Percentiles rank a stretch among this genome's conserved stretches.
phyloP scores from a whole-genome alignment of 2,888 invertebrate genomes.

The Lycocerus yunnanus region DNA sequence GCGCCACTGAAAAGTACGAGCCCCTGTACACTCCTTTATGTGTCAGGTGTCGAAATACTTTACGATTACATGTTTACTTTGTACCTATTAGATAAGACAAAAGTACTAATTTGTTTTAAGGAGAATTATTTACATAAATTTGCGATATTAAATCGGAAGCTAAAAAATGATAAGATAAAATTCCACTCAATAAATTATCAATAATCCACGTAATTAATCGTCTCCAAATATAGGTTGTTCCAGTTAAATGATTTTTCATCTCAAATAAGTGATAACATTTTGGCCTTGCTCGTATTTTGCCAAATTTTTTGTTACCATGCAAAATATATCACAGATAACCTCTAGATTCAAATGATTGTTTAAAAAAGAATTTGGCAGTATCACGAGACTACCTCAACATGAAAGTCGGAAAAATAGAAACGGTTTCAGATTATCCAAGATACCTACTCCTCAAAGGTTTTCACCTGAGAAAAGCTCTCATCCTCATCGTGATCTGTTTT shows the following conservation, averaged over 20 bases:
- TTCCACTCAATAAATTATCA: not conserved
- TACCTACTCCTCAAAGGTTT: too few relatives aligned
- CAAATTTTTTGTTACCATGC: not conserved
- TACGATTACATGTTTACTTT: not conserved
- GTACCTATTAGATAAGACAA: not conserved
- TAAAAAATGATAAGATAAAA: not conserved
- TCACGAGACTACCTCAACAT: too few relatives aligned
- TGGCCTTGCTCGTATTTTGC: not conserved
- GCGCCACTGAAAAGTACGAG: too few relatives aligned
- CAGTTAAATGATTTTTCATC: not conserved
- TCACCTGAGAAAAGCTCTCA: too few relatives aligned
- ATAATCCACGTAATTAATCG: not conserved
- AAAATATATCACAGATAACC: not conserved
- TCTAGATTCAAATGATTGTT: not conserved
- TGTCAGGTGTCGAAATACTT: not conserved
- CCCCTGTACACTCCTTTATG: not conserved
- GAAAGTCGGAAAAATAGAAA: too few relatives aligned
- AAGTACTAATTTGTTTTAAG: not conserved
- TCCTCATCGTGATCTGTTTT: too few relatives aligned
- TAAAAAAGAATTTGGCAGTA: too few relatives aligned
- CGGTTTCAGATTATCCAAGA: too few relatives aligned
- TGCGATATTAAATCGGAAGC: not conserved
- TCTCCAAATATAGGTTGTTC: not conserved
- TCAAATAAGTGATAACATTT: not conserved
- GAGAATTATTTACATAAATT: not conserved